Evolutionary conservation across 2,888 invertebrate species (phyloP).

Genomic region (Lasius platythorax): DNA sequence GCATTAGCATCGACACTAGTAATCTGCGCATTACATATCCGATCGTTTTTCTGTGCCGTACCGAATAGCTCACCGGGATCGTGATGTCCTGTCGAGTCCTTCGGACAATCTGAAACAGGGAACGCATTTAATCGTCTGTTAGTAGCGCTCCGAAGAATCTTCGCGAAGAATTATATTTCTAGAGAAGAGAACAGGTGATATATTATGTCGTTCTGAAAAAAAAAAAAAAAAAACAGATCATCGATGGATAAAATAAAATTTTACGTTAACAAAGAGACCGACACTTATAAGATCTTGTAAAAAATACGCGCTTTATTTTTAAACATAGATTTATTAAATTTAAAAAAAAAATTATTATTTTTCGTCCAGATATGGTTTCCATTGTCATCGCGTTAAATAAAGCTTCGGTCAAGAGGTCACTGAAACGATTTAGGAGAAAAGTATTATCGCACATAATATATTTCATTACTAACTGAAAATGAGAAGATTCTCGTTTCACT

Average conservation of each 20-base stretch:
- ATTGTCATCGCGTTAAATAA: background rate
- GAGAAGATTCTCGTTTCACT: constrained; percentile 39
- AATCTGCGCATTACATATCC: constrained; percentile 9
- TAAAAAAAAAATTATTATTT: background rate
- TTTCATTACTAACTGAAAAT: constrained; percentile 46
- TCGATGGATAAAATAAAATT: background rate
- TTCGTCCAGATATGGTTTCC: background rate
- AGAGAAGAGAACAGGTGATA: background rate
- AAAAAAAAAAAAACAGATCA: background rate
- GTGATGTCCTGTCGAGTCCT: background rate
- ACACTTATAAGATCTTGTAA: background rate
- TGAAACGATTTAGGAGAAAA: background rate
- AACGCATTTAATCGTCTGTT: constrained; percentile 27
- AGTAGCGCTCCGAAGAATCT: constrained; percentile 9
- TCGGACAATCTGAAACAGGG: constrained; percentile 28
- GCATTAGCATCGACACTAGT: constrained; percentile 59
- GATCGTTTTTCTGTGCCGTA: constrained; percentile 1
- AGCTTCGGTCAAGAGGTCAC: background rate
- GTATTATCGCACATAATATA: background rate
- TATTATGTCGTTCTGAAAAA: background rate
- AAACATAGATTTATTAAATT: background rate
- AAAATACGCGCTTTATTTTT: background rate
- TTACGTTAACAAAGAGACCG: background rate
- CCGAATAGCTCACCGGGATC: constrained; percentile 12
- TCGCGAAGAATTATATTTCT: background rate